phyloP scores from a whole-genome alignment of 2,113 vertebrate species.

The Albula goreensis region DNA sequence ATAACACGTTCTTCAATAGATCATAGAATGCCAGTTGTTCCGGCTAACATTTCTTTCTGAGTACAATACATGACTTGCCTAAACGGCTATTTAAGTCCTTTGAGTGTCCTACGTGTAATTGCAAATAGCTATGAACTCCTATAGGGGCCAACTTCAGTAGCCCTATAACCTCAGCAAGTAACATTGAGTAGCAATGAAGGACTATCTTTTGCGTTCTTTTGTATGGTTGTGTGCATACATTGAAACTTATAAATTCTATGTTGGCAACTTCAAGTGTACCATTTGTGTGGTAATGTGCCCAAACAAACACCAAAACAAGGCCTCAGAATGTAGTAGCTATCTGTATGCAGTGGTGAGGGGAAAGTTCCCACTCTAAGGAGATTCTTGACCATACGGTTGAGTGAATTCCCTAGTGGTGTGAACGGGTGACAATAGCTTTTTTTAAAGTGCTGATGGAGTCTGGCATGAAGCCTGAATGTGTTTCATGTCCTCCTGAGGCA shows the following conservation, averaged over 20 bases:
- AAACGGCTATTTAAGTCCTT: background rate
- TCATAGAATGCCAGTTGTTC: background rate
- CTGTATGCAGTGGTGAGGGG: background rate
- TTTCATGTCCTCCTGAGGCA: background rate
- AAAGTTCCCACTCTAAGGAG: background rate
- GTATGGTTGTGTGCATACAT: conserved; percentile 2
- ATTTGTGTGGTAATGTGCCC: background rate
- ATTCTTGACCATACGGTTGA: background rate
- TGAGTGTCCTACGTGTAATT: background rate
- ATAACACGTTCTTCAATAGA: background rate
- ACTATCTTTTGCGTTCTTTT: background rate
- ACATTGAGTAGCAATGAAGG: too few species aligned
- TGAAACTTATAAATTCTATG: background rate
- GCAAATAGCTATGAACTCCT: background rate
- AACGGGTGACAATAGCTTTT: background rate
- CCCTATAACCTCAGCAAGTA: background rate
- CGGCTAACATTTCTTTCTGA: background rate
- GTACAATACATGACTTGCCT: background rate
- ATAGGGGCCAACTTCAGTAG: background rate
- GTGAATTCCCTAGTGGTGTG: background rate
- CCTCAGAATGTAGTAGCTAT: background rate
- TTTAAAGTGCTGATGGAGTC: background rate
- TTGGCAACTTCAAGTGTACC: background rate
- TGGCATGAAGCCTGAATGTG: background rate
- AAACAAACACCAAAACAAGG: background rate